phyloP scores from a whole-genome alignment of 2,113 vertebrate species.

The Scomber colias region DNA sequence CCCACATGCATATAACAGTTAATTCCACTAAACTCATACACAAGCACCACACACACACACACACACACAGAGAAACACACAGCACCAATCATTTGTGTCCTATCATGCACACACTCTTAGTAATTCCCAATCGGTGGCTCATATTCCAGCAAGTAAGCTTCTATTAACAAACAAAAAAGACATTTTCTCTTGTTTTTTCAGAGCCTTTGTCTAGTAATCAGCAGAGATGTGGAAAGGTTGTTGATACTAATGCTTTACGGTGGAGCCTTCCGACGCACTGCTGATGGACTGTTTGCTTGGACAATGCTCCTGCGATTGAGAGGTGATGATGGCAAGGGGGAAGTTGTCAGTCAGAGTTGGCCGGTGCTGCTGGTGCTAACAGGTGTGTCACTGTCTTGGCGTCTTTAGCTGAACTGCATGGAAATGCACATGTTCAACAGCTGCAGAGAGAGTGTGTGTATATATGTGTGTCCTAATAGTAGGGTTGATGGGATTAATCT shows the following conservation, averaged over 20 bases:
- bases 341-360: slow-evolving; percentile 72
- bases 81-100: slow-evolving; percentile 6
- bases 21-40: background rate
- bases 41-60: background rate
- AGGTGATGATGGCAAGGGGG: slow-evolving; percentile 74
- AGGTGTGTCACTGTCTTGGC: slow-evolving; percentile 72
- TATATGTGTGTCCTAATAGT: slow-evolving; percentile 45
- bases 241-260: slow-evolving; percentile 64
- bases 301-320: slow-evolving; percentile 70
- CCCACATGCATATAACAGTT: no score
- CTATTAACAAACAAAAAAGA: slow-evolving; percentile 57
- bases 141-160: slow-evolving; percentile 52
- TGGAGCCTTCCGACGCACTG: slow-evolving; percentile 54
- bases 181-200: slow-evolving; percentile 46
- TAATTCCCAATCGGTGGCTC: slow-evolving; percentile 30
- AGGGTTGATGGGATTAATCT: slow-evolving; percentile 43
- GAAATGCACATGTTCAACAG: slow-evolving; percentile 70
- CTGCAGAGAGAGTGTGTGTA: slow-evolving; percentile 44
- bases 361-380: slow-evolving; percentile 64
- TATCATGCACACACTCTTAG: background rate
- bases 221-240: slow-evolving; percentile 61
- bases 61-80: slow-evolving; percentile 1
- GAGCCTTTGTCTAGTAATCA: slow-evolving; percentile 54
- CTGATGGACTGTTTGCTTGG: slow-evolving; percentile 82
- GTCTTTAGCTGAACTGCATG: slow-evolving; percentile 43